phyloP scores from a whole-genome alignment of 2,888 invertebrate genomes.

The Sicus ferrugineus region DNA sequence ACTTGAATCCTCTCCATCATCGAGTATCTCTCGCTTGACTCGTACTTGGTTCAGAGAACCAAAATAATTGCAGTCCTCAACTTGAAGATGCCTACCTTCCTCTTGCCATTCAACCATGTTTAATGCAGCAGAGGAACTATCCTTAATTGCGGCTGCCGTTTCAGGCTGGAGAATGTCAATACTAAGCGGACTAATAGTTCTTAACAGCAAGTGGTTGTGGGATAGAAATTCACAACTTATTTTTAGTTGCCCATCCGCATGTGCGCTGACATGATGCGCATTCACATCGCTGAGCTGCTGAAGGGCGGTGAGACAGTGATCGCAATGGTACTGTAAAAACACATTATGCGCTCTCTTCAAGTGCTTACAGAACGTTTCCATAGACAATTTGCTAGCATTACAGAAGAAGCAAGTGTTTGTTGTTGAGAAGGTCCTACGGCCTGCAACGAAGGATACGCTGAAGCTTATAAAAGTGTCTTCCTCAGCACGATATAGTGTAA shows the following conservation, averaged over 20 bases:
- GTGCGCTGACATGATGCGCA: conserved; percentile 35
- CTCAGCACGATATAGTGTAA: conserved; percentile 32
- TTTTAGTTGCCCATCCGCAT: conserved; percentile 31
- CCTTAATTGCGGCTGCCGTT: background rate
- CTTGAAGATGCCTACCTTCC: background rate
- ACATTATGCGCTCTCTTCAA: conserved; percentile 41
- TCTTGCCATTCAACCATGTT: background rate
- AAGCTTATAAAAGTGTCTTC: conserved; percentile 10
- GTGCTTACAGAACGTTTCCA: conserved; percentile 38
- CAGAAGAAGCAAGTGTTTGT: conserved; percentile 42
- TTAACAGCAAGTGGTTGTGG: conserved; percentile 27
- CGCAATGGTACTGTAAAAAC: conserved; percentile 40
- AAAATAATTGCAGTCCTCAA: background rate
- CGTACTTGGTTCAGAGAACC: background rate
- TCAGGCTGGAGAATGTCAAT: background rate
- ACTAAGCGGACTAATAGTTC: conserved; percentile 35
- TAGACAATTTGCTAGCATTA: conserved; percentile 21
- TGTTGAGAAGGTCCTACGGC: conserved; percentile 40
- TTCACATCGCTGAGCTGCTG: conserved; percentile 32
- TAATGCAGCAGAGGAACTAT: background rate
- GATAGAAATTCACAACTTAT: conserved; percentile 40
- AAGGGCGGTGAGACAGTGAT: conserved; percentile 38
- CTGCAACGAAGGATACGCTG: conserved; percentile 38
- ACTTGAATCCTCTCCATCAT: conserved; percentile 34
- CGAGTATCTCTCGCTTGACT: conserved; percentile 34